phyloP scores from a whole-genome alignment of 2,113 vertebrate species.

The Reinhardtius hippoglossoides region DNA sequence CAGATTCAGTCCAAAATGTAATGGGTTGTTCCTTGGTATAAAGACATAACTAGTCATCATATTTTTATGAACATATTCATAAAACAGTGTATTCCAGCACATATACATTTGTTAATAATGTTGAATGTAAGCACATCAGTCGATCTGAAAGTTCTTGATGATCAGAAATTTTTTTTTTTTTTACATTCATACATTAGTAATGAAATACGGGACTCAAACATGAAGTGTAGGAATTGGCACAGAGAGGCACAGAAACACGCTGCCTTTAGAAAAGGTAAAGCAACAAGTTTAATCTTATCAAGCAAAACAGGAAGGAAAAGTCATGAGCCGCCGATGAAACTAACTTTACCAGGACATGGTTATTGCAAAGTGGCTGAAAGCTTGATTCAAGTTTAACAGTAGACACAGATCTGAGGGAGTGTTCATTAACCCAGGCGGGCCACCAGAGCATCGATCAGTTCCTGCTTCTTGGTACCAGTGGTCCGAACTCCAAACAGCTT shows the following conservation, averaged over 20 bases:
- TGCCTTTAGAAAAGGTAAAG: neutral
- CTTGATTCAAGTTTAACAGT: neutral
- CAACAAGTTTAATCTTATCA: neutral
- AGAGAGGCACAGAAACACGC: neutral
- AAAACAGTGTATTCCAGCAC: neutral
- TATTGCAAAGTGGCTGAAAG: too few relatives aligned
- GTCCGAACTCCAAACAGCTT: conserved; percentile 81
- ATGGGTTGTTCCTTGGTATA: too few relatives aligned
- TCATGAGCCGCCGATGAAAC: neutral
- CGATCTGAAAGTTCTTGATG: too few relatives aligned
- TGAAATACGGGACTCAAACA: neutral
- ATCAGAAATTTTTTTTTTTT: too few relatives aligned
- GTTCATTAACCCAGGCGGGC: conserved; percentile 62
- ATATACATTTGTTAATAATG: too few relatives aligned
- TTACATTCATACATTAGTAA: neutral
- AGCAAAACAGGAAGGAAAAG: neutral
- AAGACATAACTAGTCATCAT: neutral
- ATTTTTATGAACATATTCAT: too few relatives aligned
- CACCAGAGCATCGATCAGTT: conserved; percentile 87
- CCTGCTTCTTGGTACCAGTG: conserved; percentile 92
- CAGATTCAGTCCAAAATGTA: too few relatives aligned
- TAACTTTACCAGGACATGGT: too few relatives aligned
- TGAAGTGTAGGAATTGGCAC: neutral
- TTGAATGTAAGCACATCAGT: too few relatives aligned
- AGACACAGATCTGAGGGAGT: neutral